Evolutionary conservation across 2,888 invertebrate species (phyloP).

Genomic region (Neoscelio sp.): DNA sequence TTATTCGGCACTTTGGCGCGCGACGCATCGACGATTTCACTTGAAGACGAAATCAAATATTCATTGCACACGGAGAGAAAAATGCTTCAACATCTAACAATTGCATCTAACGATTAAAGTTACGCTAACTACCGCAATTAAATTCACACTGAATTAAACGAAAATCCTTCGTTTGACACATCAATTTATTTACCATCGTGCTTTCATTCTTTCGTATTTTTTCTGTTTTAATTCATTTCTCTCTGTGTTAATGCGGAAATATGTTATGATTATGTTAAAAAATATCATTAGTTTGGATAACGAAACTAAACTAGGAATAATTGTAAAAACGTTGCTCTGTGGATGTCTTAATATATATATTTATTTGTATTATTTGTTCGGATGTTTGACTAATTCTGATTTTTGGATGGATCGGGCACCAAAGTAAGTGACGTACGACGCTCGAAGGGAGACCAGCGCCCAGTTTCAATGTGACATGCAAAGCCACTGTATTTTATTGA

Average conservation of each 20-base stretch:
- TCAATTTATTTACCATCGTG: slow-evolving; percentile 18
- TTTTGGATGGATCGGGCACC: slow-evolving; percentile 62
- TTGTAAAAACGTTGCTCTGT: slow-evolving; percentile 60
- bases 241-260: slow-evolving; percentile 41
- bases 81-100: slow-evolving; percentile 65
- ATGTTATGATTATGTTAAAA: slow-evolving; percentile 55
- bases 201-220: slow-evolving; percentile 10
- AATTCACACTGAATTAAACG: slow-evolving; percentile 62
- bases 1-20: slow-evolving; percentile 53
- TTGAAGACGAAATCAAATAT: slow-evolving; percentile 53
- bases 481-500: slow-evolving; percentile 77
- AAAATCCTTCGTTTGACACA: slow-evolving; percentile 56
- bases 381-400: slow-evolving; percentile 57
- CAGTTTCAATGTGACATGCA: slow-evolving; percentile 75
- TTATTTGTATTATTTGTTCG: slow-evolving; percentile 37
- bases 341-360: slow-evolving; percentile 58
- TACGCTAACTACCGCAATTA: slow-evolving; percentile 59
- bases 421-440: slow-evolving; percentile 37
- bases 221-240: slow-evolving; percentile 46
- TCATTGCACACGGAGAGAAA: slow-evolving; percentile 66
- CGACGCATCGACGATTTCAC: slow-evolving; percentile 57
- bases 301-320: slow-evolving; percentile 62
- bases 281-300: slow-evolving; percentile 50
- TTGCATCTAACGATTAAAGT: slow-evolving; percentile 59
- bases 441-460: slow-evolving; percentile 76